Conservation (phyloP, 1,140 invertebrate species). For the Leptinotarsa texana region DNA sequence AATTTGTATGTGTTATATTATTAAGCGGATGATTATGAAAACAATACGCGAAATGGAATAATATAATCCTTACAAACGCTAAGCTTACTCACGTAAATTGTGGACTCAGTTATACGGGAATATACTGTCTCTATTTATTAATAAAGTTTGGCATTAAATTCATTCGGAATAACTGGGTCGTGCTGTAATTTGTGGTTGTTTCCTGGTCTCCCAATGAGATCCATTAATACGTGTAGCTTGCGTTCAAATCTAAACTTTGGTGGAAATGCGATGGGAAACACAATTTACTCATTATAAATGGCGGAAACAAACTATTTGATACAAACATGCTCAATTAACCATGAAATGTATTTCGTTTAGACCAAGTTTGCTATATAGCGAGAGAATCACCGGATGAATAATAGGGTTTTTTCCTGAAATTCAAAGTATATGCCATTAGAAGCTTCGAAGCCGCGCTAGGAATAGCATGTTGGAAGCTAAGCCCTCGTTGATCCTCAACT, state of each 20-base stretch:
- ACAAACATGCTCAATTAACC: neutral
- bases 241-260: constrained; percentile 4
- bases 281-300: neutral
- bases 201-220: neutral
- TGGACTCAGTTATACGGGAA: neutral
- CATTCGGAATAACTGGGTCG: neutral
- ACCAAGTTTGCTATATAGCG: too few species aligned
- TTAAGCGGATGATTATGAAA: too few species aligned
- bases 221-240: neutral
- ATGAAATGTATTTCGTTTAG: neutral
- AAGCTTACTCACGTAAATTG: too few species aligned
- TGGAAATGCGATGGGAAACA: neutral
- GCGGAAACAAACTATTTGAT: neutral
- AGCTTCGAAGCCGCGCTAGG: too few species aligned
- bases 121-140: neutral
- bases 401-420: too few species aligned
- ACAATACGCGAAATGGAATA: too few species aligned
- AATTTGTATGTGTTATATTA: too few species aligned
- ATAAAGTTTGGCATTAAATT: constrained; percentile 6
- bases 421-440: too few species aligned
- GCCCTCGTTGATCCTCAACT: too few species aligned
- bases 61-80: too few species aligned
- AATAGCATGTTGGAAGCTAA: too few species aligned
- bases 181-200: constrained; percentile 5
- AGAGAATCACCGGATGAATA: too few species aligned